Conservation (phyloP, 2,113 vertebrate species). For the Psettodes erumei region DNA sequence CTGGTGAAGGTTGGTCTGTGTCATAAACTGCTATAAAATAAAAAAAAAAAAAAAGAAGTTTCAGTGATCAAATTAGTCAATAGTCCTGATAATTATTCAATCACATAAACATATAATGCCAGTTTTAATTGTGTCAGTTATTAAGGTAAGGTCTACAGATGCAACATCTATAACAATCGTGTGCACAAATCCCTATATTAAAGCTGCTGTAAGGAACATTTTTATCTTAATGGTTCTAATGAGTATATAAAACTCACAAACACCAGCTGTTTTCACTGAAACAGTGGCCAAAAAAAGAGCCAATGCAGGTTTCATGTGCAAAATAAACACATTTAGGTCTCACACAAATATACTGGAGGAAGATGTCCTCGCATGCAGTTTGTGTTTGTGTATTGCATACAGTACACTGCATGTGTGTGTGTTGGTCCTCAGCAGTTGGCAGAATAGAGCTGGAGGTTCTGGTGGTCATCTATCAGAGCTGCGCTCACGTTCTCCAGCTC, state of each 20-base stretch:
- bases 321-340: background rate
- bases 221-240: background rate
- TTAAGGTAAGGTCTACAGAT: background rate
- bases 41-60: background rate
- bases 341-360: background rate
- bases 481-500: slow-evolving; percentile 39
- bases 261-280: background rate
- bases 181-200: background rate
- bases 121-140: background rate
- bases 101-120: background rate
- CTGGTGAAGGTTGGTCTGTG: background rate
- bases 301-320: background rate
- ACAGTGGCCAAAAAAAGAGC: background rate
- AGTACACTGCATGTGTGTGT: background rate
- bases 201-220: background rate
- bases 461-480: slow-evolving; percentile 64
- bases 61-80: background rate
- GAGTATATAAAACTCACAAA: background rate
- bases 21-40: background rate
- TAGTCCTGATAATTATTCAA: background rate
- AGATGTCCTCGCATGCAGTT: background rate
- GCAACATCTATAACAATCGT: background rate
- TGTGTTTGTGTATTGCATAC: too few relatives aligned
- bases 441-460: slow-evolving; percentile 33
- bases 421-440: slow-evolving; percentile 48